A percentile compares a stretch with the other conserved stretches of the same genome.
phyloP scores from a whole-genome alignment of 2,797 vertebrate species.

The Chaenodraco wilsoni region DNA sequence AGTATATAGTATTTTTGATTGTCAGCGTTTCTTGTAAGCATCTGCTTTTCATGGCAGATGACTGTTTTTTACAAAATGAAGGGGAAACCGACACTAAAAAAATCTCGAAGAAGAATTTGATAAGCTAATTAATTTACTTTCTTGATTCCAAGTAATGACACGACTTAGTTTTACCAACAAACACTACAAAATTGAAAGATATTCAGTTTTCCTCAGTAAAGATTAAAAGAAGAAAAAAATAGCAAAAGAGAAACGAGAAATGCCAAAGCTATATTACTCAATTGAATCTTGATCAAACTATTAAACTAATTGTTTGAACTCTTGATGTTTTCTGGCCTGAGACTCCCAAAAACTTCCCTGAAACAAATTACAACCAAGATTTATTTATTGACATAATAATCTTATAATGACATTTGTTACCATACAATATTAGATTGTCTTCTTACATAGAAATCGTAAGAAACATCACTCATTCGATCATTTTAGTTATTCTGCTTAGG shows the following conservation, averaged over 20 bases:
- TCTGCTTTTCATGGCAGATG: neutral
- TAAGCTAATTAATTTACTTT: neutral
- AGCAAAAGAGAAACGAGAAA: neutral
- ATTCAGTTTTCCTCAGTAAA: neutral
- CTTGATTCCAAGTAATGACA: neutral
- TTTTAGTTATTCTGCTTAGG: neutral
- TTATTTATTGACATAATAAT: neutral
- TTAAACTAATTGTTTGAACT: neutral
- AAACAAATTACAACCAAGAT: neutral
- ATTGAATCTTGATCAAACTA: neutral
- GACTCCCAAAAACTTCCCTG: neutral
- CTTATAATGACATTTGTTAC: neutral
- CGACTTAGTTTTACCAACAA: neutral
- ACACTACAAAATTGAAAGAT: neutral
- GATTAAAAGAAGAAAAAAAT: neutral
- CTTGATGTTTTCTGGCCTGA: neutral
- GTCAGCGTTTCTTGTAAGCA: conserved; percentile 13
- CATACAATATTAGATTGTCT: neutral
- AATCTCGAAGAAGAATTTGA: neutral
- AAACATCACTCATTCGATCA: neutral
- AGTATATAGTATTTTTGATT: neutral
- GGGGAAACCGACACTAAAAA: neutral
- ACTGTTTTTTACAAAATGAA: conserved; percentile 1
- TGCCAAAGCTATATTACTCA: neutral
- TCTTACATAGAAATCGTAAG: neutral